These are phyloP conservation scores for Idaea biselata DNA, from an alignment of 2,888 invertebrate species.

Conservation along the genomic window DNA sequence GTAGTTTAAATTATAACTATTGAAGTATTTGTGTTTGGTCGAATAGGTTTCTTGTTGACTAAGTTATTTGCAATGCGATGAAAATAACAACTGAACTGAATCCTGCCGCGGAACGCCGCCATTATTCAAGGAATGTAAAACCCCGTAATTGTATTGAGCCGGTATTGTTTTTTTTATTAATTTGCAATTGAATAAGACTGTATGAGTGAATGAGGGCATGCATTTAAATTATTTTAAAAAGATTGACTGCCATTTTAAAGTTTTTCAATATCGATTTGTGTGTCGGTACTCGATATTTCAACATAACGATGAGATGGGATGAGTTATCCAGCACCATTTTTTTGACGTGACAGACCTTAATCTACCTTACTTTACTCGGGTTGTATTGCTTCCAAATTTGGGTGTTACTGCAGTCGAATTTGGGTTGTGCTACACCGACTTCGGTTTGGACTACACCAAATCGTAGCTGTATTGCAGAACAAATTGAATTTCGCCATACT, in stretches of 20 bases:
- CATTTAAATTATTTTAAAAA: slow-evolving; percentile 56
- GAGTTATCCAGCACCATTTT: neutral
- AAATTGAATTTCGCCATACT: too few species aligned
- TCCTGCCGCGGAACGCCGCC: neutral
- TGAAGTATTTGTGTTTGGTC: neutral
- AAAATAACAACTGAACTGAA: too few species aligned
- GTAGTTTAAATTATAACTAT: slow-evolving; percentile 41
- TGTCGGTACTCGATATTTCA: neutral
- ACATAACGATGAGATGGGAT: neutral
- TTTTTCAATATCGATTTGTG: slow-evolving; percentile 6
- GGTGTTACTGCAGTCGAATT: too few species aligned
- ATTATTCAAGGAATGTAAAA: neutral
- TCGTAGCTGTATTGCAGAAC: too few species aligned
- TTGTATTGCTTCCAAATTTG: neutral
- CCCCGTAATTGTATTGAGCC: neutral
- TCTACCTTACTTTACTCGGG: neutral
- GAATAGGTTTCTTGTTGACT: slow-evolving; percentile 39
- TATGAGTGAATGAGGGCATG: slow-evolving; percentile 61
- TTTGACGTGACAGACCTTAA: neutral
- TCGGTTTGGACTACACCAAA: too few species aligned
- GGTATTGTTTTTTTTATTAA: slow-evolving; percentile 15
- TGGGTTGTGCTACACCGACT: too few species aligned
- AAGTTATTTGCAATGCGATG: slow-evolving; percentile 26
- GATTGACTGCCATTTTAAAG: slow-evolving; percentile 64
- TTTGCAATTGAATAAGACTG: slow-evolving; percentile 64